Base-by-base conservation (phyloP, 1,140 invertebrate genomes). In the Musca domestica region DNA sequence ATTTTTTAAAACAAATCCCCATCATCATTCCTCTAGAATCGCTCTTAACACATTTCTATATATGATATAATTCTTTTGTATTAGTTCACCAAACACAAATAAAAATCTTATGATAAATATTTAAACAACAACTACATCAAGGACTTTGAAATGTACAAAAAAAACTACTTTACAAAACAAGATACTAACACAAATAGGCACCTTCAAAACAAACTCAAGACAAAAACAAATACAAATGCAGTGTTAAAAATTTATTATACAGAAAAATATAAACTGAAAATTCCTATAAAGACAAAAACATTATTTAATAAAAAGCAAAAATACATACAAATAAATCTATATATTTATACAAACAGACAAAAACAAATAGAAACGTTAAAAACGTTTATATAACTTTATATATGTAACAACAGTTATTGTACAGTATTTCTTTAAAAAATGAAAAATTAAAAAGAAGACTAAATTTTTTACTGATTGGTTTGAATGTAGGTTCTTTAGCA, bases 271-370 rank as follows among this genome's bases (percentile, higher is more conserved):
- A 27, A 61, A 19, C 2, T 34, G 10, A 34, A 61, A 61, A 61
- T 61, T 61, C 56, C 56, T 61, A 61, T 41, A 34, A 61, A 61
- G 56, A 61, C 56, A 61, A 61, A 61, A 61, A 34, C 34, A 61
- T 41, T 61, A 41, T 61, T n/a, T 58, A 58, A 27, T 17, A n/a
- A 30, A n/a, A 58, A 58, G 19, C n/a, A 58, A 61, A 41, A 12
- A 41, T 12, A 61, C n/a, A 34, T 3, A 19, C 20, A 34, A 34
- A 61, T 41, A 41, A 34, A 61, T 34, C 14, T 19, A 34, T 61
- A 20, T 34, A 41, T n/a, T n/a, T n/a, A n/a, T 12, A 34, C 34
- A 34, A 54, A 22, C 23, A 54, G 25, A 34, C 6, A 41, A 41
- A 5, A 34, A 17, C 6, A 58, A 61, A 61, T 14, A 23, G n/a